Evolutionary conservation across 1,140 invertebrate genomes (phyloP), one percentile per base, ranked within the genome.

Genomic region (Anastrepha obliqua): DNA sequence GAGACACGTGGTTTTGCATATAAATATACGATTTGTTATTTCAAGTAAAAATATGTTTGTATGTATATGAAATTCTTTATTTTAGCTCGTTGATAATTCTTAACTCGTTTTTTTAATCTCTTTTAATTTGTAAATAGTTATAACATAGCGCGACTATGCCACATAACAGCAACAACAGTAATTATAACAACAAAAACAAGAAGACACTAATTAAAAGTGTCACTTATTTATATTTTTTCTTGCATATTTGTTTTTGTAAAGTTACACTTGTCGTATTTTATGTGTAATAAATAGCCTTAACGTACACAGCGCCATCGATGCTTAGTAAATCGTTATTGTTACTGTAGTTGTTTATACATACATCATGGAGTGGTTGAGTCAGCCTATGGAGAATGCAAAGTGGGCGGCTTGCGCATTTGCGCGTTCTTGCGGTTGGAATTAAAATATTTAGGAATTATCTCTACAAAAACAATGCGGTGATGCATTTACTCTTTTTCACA

Each of bases 1-100:
- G n/a, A 58, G 17, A 81, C 5, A 47, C n/a, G n/a, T 81, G 1
- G 67, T 55, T 51, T 81, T 81, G 74, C 44, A 81, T 81, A 81
- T 81, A 29, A 51, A 81, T 81, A 55, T 81, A n/a, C 17, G 17
- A 55, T 81, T 67, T 39, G n/a, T 29, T 47, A 47, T 55, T 51
- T 17, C 8, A 62, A 62, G 15, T 17, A 62, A 62, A 62, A 62
- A 5, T 62, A 62, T 62, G 13, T 62, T 15, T 62, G 13, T n/a
- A 62, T 62, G 9, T 62, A 62, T 62, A 17, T 51, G 3, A 13
- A 39, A 17, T 44, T 51, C 20, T 47, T 44, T 6, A 13, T 51
- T 74, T 74, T 7, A 6, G 42, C 17, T 11, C 15, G 39, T 74
- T 15, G 11, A 44, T 42, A 65, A 55, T 42, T 67, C 11, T 67